Base-by-base conservation (phyloP, 1,140 invertebrate species). In the Mya arenaria region DNA sequence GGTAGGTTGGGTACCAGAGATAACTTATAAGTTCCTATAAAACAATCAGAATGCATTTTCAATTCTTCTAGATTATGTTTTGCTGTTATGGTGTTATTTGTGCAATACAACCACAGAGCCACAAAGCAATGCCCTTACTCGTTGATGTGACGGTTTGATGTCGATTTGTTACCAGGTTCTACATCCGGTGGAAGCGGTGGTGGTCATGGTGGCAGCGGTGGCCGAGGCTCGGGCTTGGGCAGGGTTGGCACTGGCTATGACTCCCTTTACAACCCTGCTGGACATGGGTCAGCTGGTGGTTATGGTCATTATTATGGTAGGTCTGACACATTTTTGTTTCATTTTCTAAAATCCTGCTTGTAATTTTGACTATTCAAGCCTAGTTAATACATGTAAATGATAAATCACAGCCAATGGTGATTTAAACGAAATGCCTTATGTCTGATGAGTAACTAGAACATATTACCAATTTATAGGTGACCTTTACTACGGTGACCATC, bases 151-250 rank as follows among this genome's bases (percentile, higher is more conserved):
- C 2, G 1, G 48, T n/a, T 10, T n/a, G 4, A 52, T 65, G 32
- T 68, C n/a, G 25, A 41, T 39, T 68, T 58, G 34, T 55, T 73
- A 36, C 0, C n/a, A 86, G 77, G 81, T 23, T 83, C 83, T 25
- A 71, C 73, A 8, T 56, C 36, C 1, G 88, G 89, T 13, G 89
- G 87, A 15, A 90, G 89, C 86, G 89, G 89, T 32, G 89, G 86
- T 30, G 89, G 89, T 52, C 89, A 90, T 80, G 89, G 89, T 25
- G 89, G 89, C 15, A 89, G 85, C 74, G 89, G 89, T 52, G 89
- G 89, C 19, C 75, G 89, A 39, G 89, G 88, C 13, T 48, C 68
- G 48, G 83, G 79, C 30, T 56, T 62, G 10, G 74, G 48, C 13
- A 77, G 56, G n/a, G 87, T 85, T 10, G 89, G 89, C 32, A 79